A percentile compares a stretch with the other conserved stretches of the same genome.
These are phyloP conservation scores for Todiramphus chloris DNA, from an alignment of 2,113 vertebrate genomes.

Conservation along the genomic window DNA sequence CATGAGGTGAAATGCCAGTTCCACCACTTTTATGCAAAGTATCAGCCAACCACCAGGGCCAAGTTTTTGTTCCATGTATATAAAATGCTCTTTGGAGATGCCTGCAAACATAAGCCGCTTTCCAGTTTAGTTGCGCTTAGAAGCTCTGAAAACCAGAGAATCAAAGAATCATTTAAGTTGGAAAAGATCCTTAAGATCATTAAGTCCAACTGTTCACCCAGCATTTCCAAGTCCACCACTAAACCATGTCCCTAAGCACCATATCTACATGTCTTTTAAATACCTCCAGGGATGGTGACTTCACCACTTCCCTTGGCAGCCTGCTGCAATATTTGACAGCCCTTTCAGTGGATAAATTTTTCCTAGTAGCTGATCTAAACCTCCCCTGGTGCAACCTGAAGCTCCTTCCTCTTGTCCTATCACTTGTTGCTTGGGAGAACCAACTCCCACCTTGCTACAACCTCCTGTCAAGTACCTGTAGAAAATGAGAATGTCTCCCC, in stretches of 20 bases:
- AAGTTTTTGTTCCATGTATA: neutral
- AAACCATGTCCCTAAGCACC: neutral
- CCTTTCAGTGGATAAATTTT: neutral
- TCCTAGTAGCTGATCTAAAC: neutral
- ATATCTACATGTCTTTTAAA: neutral
- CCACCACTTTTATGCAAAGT: neutral
- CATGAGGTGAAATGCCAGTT: neutral
- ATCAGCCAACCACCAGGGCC: neutral
- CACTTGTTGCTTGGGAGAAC: neutral
- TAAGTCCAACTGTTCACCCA: neutral
- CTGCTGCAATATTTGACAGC: neutral
- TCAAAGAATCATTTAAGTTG: neutral
- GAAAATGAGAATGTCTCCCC: accelerated
- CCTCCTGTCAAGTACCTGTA: neutral
- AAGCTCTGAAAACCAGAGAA: neutral
- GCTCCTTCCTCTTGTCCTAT: neutral
- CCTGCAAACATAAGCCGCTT: neutral
- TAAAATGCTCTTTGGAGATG: neutral
- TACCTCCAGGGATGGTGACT: neutral
- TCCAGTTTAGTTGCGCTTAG: neutral
- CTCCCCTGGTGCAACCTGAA: neutral
- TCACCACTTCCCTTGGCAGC: neutral
- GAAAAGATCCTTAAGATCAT: neutral
- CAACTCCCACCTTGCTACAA: accelerated
- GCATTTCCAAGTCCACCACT: neutral